phyloP scores from a whole-genome alignment of 2,797 vertebrate species.

The Epinephelus coioides region DNA sequence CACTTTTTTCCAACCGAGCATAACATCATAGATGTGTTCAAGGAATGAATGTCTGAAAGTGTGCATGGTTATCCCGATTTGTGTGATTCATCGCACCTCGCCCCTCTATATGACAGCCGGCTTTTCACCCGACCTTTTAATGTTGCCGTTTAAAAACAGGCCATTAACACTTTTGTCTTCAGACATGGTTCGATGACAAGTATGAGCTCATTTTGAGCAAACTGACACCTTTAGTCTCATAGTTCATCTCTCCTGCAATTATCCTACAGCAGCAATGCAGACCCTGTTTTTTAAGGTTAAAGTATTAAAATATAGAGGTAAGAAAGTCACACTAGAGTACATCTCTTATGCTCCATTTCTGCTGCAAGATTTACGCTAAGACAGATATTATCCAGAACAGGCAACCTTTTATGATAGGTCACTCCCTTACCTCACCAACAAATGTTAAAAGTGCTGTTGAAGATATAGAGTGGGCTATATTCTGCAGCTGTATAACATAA shows the following conservation, averaged over 20 bases:
- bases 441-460: background rate
- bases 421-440: background rate
- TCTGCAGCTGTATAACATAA: background rate
- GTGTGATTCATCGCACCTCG: background rate
- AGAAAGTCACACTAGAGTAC: background rate
- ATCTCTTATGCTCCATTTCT: background rate
- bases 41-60: constrained; percentile 10
- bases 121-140: background rate
- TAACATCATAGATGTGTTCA: background rate
- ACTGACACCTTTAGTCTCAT: constrained; percentile 12
- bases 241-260: background rate
- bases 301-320: background rate
- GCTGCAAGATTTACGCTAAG: background rate
- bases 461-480: background rate
- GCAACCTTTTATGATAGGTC: constrained; percentile 1
- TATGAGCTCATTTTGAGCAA: constrained; percentile 16
- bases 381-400: background rate
- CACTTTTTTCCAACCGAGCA: background rate
- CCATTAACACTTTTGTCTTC: constrained; percentile 12
- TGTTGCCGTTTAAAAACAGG: background rate
- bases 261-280: background rate
- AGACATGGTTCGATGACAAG: background rate
- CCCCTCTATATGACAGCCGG: background rate
- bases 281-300: background rate
- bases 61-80: background rate